These are phyloP conservation scores for Chaenodraco wilsoni DNA, from an alignment of 2,797 vertebrate species.

Conservation along the genomic window DNA sequence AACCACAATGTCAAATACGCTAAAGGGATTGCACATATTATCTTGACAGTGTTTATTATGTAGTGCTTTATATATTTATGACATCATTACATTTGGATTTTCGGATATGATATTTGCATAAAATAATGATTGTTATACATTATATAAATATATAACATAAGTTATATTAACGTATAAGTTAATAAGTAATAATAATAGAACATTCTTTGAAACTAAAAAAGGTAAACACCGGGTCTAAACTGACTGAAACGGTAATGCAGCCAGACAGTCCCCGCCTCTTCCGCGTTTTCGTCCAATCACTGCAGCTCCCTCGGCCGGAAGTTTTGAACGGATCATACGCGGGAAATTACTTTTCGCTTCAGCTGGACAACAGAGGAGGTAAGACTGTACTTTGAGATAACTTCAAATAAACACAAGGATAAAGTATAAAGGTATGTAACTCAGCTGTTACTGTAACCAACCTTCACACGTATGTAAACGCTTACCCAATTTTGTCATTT, in stretches of 20 bases:
- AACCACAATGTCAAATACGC: no score
- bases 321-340: constrained; percentile 70
- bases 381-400: background rate
- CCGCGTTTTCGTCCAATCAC: constrained; percentile 60
- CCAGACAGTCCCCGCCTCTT: constrained; percentile 20
- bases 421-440: background rate
- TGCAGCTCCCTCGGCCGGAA: constrained; percentile 55
- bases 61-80: no score
- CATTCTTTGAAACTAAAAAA: no score
- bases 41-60: no score
- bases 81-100: no score
- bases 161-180: no score
- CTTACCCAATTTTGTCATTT: accelerated
- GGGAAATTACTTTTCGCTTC: constrained; percentile 60
- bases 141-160: no score
- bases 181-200: no score
- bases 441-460: accelerated
- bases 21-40: no score
- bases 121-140: no score
- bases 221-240: no score
- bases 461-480: accelerated
- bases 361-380: constrained; percentile 47
- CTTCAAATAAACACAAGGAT: background rate
- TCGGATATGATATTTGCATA: no score
- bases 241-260: background rate